Evolutionary conservation across 23 tunicate genomes (phyloP).

Genomic region (Halocynthia roretzi): DNA sequence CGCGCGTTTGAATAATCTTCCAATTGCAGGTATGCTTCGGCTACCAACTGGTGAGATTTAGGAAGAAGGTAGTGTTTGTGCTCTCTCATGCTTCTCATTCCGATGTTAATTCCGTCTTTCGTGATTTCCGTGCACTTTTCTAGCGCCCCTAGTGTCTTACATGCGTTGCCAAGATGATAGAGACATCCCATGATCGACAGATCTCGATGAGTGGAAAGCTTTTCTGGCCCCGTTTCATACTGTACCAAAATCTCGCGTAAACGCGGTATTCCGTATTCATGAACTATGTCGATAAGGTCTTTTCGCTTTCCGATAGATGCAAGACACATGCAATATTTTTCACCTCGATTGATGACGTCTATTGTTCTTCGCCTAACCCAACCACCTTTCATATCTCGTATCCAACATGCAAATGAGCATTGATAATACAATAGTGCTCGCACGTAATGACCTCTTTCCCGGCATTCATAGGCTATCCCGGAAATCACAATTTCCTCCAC

Average conservation of each 20-base stretch:
- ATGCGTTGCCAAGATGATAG: neutral
- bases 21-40: slow-evolving; percentile 7
- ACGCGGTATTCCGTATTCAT: slow-evolving; percentile 17
- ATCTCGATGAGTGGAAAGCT: slow-evolving; percentile 6
- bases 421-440: slow-evolving; percentile 19
- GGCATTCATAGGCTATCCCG: slow-evolving; percentile 2
- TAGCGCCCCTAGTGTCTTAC: neutral
- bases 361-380: slow-evolving; percentile 4
- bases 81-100: slow-evolving; percentile 17
- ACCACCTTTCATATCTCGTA: slow-evolving; percentile 14
- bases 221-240: slow-evolving; percentile 17
- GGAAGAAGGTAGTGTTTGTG: slow-evolving; percentile 17
- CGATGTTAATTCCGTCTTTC: slow-evolving; percentile 13
- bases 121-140: neutral
- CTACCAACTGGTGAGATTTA: slow-evolving; percentile 15
- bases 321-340: slow-evolving; percentile 3
- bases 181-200: slow-evolving; percentile 18
- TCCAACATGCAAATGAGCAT: slow-evolving; percentile 24
- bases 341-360: slow-evolving; percentile 10
- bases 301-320: neutral
- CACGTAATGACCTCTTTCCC: slow-evolving; percentile 6
- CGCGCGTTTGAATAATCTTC: slow-evolving; percentile 1
- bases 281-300: slow-evolving; percentile 11
- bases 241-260: neutral
- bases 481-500: slow-evolving; percentile 10